Evolutionary conservation across 2,888 invertebrate species (phyloP).

Genomic region (Drosophila testacea): DNA sequence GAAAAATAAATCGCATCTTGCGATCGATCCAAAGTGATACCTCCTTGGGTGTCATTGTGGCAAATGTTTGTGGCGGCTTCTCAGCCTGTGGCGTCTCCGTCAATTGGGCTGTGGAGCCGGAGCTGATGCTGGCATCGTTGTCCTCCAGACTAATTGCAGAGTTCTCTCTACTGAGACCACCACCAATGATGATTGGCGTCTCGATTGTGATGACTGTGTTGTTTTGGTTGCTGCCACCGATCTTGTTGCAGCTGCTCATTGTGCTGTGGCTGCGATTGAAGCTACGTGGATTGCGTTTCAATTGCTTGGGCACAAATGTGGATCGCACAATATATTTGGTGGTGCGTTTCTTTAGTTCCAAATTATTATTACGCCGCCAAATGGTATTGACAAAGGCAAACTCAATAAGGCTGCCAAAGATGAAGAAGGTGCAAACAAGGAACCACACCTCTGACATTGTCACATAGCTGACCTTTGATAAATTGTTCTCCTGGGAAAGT

Average conservation of each 20-base stretch:
- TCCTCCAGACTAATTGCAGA: constrained; percentile 61
- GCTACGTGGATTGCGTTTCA: constrained; percentile 88
- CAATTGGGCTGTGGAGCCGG: constrained; percentile 41
- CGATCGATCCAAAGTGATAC: constrained; percentile 94
- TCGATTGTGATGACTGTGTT: constrained; percentile 73
- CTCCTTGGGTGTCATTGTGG: constrained; percentile 95
- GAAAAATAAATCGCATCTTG: constrained; percentile 91
- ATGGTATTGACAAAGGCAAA: constrained; percentile 96
- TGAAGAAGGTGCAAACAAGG: constrained; percentile 92
- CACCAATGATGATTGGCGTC: constrained; percentile 89
- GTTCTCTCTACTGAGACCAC: constrained; percentile 48
- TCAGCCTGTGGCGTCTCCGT: constrained; percentile 32
- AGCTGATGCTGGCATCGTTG: constrained; percentile 38
- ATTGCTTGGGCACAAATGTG: constrained; percentile 90
- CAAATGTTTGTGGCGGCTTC: constrained; percentile 67
- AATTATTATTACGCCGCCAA: constrained; percentile 90
- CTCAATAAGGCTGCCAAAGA: constrained; percentile 93
- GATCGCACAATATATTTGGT: constrained; percentile 94
- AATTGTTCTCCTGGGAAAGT: constrained; percentile 92
- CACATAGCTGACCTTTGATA: constrained; percentile 95
- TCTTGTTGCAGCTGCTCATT: constrained; percentile 69
- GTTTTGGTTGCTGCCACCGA: constrained; percentile 70
- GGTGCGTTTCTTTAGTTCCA: constrained; percentile 86
- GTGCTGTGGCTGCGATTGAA: constrained; percentile 86
- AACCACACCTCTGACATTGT: constrained; percentile 97